These are phyloP conservation scores for Neoscelio sp. DNA, from an alignment of 2,888 invertebrate species.

Conservation along the genomic window DNA sequence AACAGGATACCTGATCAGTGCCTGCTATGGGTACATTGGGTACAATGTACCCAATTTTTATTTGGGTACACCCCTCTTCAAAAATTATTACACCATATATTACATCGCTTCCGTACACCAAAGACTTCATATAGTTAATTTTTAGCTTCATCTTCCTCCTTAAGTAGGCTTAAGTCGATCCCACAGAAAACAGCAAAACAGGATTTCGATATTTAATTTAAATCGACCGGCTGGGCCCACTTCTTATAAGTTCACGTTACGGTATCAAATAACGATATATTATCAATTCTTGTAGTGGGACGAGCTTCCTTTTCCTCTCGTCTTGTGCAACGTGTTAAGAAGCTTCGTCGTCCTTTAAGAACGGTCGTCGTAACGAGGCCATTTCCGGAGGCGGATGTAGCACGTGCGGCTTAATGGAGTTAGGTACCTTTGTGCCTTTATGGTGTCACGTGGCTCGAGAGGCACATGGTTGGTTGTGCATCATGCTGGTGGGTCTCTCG, in stretches of 20 bases:
- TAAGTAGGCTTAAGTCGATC: no score
- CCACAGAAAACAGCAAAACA: constrained; percentile 3
- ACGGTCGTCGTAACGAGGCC: constrained; percentile 53
- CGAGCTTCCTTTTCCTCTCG: constrained; percentile 59
- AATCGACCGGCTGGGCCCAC: no score
- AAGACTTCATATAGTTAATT: no score
- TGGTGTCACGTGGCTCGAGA: constrained; percentile 63
- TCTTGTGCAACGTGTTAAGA: constrained; percentile 58
- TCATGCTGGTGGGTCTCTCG: constrained; percentile 62
- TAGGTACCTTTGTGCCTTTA: constrained; percentile 59
- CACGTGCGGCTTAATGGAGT: constrained; percentile 46
- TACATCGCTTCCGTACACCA: no score
- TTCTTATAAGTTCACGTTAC: not conserved
- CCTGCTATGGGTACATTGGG: no score
- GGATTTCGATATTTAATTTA: no score
- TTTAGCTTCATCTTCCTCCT: no score
- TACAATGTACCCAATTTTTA: no score
- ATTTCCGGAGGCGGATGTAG: constrained; percentile 62
- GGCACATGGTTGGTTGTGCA: constrained; percentile 51
- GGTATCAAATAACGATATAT: constrained; percentile 36
- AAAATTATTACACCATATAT: no score
- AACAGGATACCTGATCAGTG: no score
- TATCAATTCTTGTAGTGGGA: constrained; percentile 23
- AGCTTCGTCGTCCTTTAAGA: constrained; percentile 42
- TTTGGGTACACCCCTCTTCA: no score